Evolutionary conservation across 2,113 vertebrate genomes (phyloP), one percentile per base, ranked within the genome.

Genomic region (Agelaius phoeniceus): DNA sequence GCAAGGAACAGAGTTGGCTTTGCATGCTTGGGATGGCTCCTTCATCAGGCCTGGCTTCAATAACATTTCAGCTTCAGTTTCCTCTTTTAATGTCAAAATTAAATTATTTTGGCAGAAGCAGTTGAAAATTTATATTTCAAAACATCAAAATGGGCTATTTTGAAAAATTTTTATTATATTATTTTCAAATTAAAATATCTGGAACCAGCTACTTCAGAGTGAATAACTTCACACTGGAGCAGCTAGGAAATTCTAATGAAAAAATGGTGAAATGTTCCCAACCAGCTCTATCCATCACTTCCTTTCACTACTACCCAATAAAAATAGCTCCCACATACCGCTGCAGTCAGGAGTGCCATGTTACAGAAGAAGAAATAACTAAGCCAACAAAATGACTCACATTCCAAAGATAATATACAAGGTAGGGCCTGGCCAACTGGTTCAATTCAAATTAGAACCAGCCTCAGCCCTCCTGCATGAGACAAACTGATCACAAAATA

Each of bases 351-450:
- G 91, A 96, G 94, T 96, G 95, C 96, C 93, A 96, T 96, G 87
- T 96, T 97, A 96, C 94, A 91, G 91, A 90, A 95, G 87, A 91
- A 90, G 81, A 85, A 97, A 97, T 90, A 94, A 87, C 89, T 90
- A 95, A 95, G 89, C 94, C 96, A 97, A 96, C 94, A 93, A 94
- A 97, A 97, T 94, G 87, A 97, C 96, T 96, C 91, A 44, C 95
- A 96, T 96, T 95, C 95, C 96, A 97, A 96, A 97, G 96, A 96
- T 95, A 96, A 97, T 97, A 94, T 94, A 91, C 95, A 96, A 95
- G 95, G 94, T 94, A 97, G 95, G 84, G 89, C 94, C 91, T 43
- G 84, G 94, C 95, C 96, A 94, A 91, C 93, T 88, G 89, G 89
- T 95, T 96, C 11, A 5, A 83, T 82, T 91, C 95, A 96, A 96